Evolutionary conservation across 2,113 vertebrate species (phyloP), one percentile per base, ranked within the genome.

Genomic region (Callocephalon fimbriatum): DNA sequence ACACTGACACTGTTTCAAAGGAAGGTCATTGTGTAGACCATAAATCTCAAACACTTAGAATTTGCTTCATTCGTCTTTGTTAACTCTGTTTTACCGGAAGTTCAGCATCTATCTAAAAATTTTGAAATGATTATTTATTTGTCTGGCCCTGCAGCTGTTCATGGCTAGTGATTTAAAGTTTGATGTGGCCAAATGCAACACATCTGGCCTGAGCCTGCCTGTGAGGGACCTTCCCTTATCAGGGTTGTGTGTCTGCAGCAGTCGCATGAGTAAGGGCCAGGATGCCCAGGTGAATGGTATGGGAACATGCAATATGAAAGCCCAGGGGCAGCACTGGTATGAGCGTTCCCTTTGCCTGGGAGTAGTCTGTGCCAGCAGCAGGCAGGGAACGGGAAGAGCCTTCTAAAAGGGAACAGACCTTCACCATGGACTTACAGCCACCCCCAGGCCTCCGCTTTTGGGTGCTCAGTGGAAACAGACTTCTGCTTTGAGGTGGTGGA

Each of bases 41-140:
- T 97, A 95, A 96, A 97, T 97, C 96, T 97, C 82, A 37, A 56
- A 94, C 90, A 67, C 78, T 96, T 91, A 92, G 54, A 47, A 77
- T 96, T 92, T 79, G 66, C 59, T 89, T 93, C 83, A 61, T 92
- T 88, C 0, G 1, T 94, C 95, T 91, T 84, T 11, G 54, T 68
- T 96, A 94, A 71, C 66, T 88, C 79, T 81, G 62, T 87, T 95
- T 86, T 42, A 61, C 65, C 78, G 77, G 66, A 79, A 91, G 73
- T 89, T 94, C 88, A 90, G 77, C 38, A 82, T 84, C 82, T 61
- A 84, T 48, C 2, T 6, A 82, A 88, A 88, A 73, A 87, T 67
- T 48, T 12, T 67, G 56, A 92, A 95, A 82, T 10, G 3, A 32
- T 59, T 78, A 37, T 86, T 95, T 90, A 80, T 95, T 78, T 79